Base-by-base conservation (phyloP, 2,113 vertebrate genomes). In the Melanocharis versteri region DNA sequence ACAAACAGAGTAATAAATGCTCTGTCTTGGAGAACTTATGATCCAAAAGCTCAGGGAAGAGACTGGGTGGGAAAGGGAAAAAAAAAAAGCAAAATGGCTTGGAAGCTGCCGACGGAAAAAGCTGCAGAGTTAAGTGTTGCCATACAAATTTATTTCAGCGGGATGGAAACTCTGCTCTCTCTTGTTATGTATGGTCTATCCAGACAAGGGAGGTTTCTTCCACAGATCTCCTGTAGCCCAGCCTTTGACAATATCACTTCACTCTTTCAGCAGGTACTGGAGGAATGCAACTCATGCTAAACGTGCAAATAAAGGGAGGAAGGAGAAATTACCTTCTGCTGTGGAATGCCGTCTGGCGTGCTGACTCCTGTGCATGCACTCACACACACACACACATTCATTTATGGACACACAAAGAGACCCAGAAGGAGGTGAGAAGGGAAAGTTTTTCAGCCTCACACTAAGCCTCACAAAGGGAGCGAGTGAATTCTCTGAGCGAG, bases 311-410 rank as follows among this genome's bases (percentile, higher is more conserved):
- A 88, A 77, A 95, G 56, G 31, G 39, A 51, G 4, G 42, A 92
- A 90, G 53, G 53, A 71, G 44, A 71, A 96, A 90, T 88, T 81
- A 78, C 40, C 68, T 44, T 94, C 87, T 88, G 53, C 54, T 90
- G 20, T 88, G 94, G 93, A 96, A 96, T 96, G 90, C 78, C 10
- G 66, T 84, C 80, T 96, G 84, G 84, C 89, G 73, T 79, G 87
- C 82, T 85, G 92, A 37, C 58, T 91, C 66, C 79, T 73, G 51
- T 62, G 70, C 68, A 35, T 8, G 13, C 24, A 16, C 22, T 15
- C 35, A 57, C 72, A 44, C 37, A 65, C 42, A 58, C 48, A 35
- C 47, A 56, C 50, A 45, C 42, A 76, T 31, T 93, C 75, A 73
- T 93, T 95, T 91, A 28, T 61, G 90, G 89, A 60, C 78, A 62